These are phyloP conservation scores for Orestias chungarensis DNA, from an alignment of 2,797 vertebrate genomes.

Conservation along the genomic window DNA sequence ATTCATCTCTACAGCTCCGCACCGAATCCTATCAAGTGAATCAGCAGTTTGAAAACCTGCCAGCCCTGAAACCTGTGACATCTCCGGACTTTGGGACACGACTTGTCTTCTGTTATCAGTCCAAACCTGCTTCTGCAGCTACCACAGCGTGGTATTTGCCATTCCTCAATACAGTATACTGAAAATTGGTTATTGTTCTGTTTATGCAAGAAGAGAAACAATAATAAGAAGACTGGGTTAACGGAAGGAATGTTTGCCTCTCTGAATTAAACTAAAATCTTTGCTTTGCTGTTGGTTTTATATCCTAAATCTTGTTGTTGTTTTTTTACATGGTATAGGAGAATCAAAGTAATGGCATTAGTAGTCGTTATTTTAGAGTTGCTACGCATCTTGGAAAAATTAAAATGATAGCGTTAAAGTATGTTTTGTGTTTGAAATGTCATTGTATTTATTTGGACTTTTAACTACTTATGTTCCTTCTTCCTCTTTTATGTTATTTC, in stretches of 20 bases:
- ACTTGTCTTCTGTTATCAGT: neutral
- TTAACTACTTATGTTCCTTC: no score
- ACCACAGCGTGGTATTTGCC: neutral
- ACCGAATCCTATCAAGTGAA: constrained; percentile 11
- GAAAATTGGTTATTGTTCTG: neutral
- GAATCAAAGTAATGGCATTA: neutral
- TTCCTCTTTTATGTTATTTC: no score
- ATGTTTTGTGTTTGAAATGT: no score
- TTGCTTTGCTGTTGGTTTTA: neutral
- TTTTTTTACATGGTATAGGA: neutral
- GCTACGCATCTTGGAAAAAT: neutral
- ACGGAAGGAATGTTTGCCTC: neutral
- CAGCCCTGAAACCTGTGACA: neutral
- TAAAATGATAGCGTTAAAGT: no score
- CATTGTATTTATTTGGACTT: no score
- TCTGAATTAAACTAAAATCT: neutral
- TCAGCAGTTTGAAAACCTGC: constrained; percentile 13
- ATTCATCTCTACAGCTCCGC: neutral
- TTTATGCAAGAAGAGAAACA: neutral
- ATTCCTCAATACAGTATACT: neutral
- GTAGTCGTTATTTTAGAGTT: neutral
- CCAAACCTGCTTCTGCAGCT: neutral
- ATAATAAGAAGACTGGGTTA: neutral
- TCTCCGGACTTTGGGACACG: no score
- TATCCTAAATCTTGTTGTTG: no score